Conservation (phyloP, 1,140 invertebrate species). For the Bradynema listronoti region DNA sequence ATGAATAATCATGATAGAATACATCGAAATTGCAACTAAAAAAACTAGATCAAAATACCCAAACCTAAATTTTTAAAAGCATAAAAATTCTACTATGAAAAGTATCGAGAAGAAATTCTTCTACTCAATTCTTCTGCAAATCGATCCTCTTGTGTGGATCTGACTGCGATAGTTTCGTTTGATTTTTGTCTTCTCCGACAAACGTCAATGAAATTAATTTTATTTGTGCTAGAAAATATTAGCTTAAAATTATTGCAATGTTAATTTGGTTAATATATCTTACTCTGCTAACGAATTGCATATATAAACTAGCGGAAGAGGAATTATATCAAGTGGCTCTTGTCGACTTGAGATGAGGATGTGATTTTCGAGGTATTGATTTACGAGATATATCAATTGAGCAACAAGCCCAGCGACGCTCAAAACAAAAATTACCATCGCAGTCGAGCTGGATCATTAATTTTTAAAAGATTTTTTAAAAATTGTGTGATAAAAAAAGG, state of each 20-base stretch:
- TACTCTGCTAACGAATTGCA: conserved; percentile 16
- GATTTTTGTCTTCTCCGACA: no score
- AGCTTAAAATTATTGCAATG: no score
- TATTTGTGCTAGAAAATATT: no score
- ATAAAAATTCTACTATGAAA: no score
- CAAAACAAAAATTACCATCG: conserved; percentile 6
- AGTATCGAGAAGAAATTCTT: no score
- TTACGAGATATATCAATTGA: conserved; percentile 20
- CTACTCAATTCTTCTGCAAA: no score
- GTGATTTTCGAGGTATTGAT: conserved; percentile 16
- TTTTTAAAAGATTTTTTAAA: neutral
- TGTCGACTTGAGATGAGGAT: conserved; percentile 13
- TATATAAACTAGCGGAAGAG: conserved; percentile 23
- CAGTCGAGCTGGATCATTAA: conserved; percentile 6
- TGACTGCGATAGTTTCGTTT: no score
- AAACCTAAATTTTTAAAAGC: no score
- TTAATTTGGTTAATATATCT: neutral
- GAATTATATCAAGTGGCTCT: conserved; percentile 9
- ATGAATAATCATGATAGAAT: conserved; percentile 12
- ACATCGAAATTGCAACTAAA: conserved; percentile 22
- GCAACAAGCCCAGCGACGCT: conserved; percentile 11
- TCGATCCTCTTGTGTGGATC: no score
- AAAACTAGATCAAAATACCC: no score
- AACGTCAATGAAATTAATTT: no score
- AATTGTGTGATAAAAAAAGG: neutral